Conservation (phyloP, 2,797 vertebrate genomes). For the Paguma larvata region DNA sequence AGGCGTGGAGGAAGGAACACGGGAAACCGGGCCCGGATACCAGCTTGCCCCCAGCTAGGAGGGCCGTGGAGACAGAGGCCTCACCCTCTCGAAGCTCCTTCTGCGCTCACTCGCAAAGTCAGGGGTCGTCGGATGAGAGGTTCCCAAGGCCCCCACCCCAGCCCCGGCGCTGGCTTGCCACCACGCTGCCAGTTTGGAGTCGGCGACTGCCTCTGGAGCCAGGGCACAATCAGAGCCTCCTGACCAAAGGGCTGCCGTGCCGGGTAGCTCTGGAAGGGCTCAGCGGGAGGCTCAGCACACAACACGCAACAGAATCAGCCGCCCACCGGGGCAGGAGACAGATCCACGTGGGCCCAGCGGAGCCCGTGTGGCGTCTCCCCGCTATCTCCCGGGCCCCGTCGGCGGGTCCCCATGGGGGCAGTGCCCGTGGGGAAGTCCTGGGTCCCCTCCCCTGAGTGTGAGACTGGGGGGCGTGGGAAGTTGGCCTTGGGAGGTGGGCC, state of each 20-base stretch:
- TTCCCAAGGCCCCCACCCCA: background rate
- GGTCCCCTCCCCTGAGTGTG: background rate
- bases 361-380: background rate
- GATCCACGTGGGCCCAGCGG: fast-evolving
- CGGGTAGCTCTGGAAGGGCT: no score
- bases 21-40: background rate
- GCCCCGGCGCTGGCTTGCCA: background rate
- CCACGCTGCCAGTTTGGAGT: background rate
- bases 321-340: background rate
- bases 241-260: fast-evolving
- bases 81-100: background rate
- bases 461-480: background rate
- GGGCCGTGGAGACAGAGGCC: background rate
- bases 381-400: fast-evolving
- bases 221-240: fast-evolving
- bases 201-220: background rate
- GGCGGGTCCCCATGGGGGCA: background rate
- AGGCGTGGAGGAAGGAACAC: fast-evolving
- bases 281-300: background rate
- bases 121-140: fast-evolving
- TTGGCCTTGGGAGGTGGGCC: background rate
- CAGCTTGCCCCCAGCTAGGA: background rate
- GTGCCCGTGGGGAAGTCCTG: background rate
- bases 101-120: background rate
- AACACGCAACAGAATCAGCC: background rate